Conservation (phyloP, 2,888 invertebrate species). For the Blastobasis adustella region DNA sequence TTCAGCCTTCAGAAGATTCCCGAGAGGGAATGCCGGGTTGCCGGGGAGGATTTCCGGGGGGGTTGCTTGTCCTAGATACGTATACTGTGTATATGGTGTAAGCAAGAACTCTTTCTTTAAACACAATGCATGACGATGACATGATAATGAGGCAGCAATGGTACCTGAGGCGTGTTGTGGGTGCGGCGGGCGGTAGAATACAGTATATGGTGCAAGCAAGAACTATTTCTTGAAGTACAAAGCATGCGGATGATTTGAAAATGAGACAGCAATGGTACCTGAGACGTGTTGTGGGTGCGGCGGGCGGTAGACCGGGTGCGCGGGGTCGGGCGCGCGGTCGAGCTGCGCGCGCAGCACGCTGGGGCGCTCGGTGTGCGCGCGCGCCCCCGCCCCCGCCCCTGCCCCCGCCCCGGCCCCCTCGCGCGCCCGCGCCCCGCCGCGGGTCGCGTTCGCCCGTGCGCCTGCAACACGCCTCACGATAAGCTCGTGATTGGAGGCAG, state of each 20-base stretch:
- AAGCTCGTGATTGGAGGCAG: too few relatives aligned
- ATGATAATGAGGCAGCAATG: not conserved
- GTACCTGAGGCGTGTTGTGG: conserved; percentile 16
- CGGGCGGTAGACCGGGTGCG: conserved; percentile 19
- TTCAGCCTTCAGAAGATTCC: too few relatives aligned
- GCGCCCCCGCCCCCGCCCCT: conserved; percentile 7
- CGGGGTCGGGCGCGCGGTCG: conserved; percentile 63
- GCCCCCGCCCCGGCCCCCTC: conserved; percentile 33
- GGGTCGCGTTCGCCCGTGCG: conserved; percentile 31
- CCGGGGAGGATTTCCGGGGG: too few relatives aligned
- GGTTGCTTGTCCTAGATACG: too few relatives aligned
- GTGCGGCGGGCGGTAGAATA: conserved; percentile 33
- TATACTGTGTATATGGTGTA: too few relatives aligned
- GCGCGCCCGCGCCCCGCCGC: conserved; percentile 32
- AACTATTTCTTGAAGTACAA: too few relatives aligned
- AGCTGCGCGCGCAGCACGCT: conserved; percentile 69
- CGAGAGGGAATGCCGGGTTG: too few relatives aligned
- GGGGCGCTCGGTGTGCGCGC: conserved; percentile 55
- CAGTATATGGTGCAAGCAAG: too few relatives aligned
- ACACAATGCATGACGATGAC: too few relatives aligned
- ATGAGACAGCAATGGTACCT: conserved; percentile 32
- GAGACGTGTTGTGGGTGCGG: conserved; percentile 61
- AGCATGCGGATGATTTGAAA: too few relatives aligned
- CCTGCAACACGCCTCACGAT: conserved; percentile 35
- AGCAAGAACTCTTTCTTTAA: too few relatives aligned